phyloP scores from a whole-genome alignment of 2,797 vertebrate genomes.

The Parambassis ranga region DNA sequence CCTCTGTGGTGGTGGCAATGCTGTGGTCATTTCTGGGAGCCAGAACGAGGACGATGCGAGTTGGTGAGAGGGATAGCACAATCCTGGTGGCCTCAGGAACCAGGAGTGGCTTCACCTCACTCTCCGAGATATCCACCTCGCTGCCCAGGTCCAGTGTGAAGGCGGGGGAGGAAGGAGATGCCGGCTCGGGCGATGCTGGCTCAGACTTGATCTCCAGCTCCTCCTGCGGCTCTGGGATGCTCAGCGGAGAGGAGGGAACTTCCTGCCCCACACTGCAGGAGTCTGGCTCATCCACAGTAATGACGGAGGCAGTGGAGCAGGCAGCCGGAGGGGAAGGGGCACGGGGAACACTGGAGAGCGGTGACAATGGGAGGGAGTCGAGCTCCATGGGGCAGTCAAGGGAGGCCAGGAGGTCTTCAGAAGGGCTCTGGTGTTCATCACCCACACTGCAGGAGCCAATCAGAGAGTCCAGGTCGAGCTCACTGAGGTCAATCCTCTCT shows the following conservation, averaged over 20 bases:
- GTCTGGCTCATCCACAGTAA: conserved; percentile 16
- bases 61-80: conserved; percentile 73
- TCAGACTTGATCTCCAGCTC: conserved; percentile 81
- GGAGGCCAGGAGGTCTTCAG: conserved; percentile 87
- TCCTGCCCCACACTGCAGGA: conserved; percentile 29
- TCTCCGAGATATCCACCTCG: conserved; percentile 85
- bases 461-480: conserved; percentile 90
- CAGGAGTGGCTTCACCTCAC: conserved; percentile 56
- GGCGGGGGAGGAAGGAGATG: conserved; percentile 61
- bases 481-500: conserved; percentile 91
- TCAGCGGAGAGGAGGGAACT: conserved; percentile 57
- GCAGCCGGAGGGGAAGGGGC: background rate
- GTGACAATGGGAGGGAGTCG: conserved; percentile 53
- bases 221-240: conserved; percentile 75
- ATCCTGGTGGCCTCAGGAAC: conserved; percentile 66
- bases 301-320: conserved; percentile 9
- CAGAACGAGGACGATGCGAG: conserved; percentile 74
- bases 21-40: conserved; percentile 66
- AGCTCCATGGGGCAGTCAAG: conserved; percentile 88
- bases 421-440: conserved; percentile 84
- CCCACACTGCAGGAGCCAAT: conserved; percentile 82
- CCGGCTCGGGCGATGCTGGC: conserved; percentile 63
- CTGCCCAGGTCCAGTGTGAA: conserved; percentile 86
- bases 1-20: conserved; percentile 10
- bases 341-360: conserved; percentile 20